A percentile compares a stretch with the other conserved stretches of the same genome.
Conservation (phyloP, 1,140 invertebrate species). For the Drosophila nigromelanica region DNA sequence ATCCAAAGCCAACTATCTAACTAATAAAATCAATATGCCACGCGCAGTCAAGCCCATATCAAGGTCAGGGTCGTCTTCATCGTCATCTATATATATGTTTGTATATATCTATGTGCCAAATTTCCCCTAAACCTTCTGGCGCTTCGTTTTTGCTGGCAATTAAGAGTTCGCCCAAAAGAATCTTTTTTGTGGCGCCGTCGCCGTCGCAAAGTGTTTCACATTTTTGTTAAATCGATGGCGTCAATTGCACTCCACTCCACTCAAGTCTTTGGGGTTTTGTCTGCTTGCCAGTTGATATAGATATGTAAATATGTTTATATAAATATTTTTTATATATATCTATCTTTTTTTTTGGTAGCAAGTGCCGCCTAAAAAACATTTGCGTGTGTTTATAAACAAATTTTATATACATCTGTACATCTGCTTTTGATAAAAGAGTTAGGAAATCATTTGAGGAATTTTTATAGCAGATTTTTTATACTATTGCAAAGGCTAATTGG, state of each 20-base stretch:
- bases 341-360: neutral
- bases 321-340: neutral
- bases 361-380: neutral
- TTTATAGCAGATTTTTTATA: too few relatives aligned
- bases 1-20: neutral
- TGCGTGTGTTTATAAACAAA: too few relatives aligned
- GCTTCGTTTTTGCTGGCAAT: conserved; percentile 15
- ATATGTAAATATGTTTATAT: neutral
- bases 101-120: too few relatives aligned
- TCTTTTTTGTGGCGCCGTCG: conserved; percentile 10
- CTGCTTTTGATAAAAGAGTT: too few relatives aligned
- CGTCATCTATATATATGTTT: conserved; percentile 9
- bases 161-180: conserved; percentile 24
- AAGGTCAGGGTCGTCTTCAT: conserved; percentile 56
- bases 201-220: conserved; percentile 34
- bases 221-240: conserved; percentile 76
- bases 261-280: conserved; percentile 10
- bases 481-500: too few relatives aligned
- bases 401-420: too few relatives aligned
- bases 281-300: conserved; percentile 25
- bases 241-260: conserved; percentile 66
- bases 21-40: neutral
- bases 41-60: neutral
- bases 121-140: neutral
- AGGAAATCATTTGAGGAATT: too few relatives aligned